Evolutionary conservation across 1,140 invertebrate species (phyloP).

Genomic region (Centruroides sculpturatus): DNA sequence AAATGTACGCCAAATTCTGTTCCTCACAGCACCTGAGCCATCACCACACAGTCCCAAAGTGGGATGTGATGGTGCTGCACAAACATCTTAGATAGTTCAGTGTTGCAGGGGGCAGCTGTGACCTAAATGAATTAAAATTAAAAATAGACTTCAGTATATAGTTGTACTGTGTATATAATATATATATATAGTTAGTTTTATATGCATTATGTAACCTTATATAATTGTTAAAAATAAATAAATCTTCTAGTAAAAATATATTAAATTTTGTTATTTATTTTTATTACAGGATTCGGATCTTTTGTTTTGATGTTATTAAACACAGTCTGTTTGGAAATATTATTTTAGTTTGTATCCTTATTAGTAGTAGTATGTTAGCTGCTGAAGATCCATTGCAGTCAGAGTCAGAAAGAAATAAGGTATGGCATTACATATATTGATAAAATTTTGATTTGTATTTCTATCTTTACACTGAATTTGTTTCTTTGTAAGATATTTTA

Average conservation of each 20-base stretch:
- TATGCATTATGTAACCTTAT: slow-evolving; percentile 1
- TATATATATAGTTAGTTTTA: not conserved
- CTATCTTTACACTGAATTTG: too few species aligned
- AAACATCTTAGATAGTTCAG: too few species aligned
- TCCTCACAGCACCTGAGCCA: too few species aligned
- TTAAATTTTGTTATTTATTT: not conserved
- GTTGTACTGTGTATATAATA: too few species aligned
- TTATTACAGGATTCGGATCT: slow-evolving; percentile 71
- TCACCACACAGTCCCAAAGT: too few species aligned
- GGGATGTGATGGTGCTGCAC: too few species aligned
- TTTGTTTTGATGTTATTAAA: slow-evolving; percentile 93
- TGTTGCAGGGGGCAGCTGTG: too few species aligned
- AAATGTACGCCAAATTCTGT: too few species aligned
- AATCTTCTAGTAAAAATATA: not conserved
- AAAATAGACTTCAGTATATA: too few species aligned
- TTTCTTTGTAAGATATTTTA: too few species aligned
- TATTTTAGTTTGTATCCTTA: slow-evolving; percentile 92
- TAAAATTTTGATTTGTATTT: too few species aligned
- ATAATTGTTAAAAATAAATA: not conserved
- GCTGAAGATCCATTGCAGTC: slow-evolving; percentile 89
- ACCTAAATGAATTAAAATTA: too few species aligned
- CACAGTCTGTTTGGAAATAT: slow-evolving; percentile 92
- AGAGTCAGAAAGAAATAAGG: slow-evolving; percentile 51
- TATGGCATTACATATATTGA: slow-evolving; percentile 23
- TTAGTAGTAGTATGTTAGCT: slow-evolving; percentile 94